phyloP scores from a whole-genome alignment of 2,888 invertebrate genomes.

The Calameuta pallipes region DNA sequence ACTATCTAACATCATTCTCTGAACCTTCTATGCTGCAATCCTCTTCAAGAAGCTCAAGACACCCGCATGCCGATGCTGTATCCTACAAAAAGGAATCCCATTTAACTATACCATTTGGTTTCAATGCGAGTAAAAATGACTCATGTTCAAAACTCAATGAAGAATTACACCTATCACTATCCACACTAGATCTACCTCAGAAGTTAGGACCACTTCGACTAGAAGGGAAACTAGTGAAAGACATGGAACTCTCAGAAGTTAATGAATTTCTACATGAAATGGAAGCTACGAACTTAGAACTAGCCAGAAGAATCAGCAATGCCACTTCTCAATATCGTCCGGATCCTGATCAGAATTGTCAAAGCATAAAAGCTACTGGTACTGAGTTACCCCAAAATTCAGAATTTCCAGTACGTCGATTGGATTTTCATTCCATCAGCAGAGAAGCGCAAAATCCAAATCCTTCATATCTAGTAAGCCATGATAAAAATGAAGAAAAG shows the following conservation, averaged over 20 bases:
- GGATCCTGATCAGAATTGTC: constrained; percentile 4
- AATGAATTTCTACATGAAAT: constrained; percentile 64
- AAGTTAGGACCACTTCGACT: constrained; percentile 36
- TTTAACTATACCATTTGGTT: constrained; percentile 23
- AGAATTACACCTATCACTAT: constrained; percentile 37
- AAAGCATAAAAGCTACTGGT: background rate
- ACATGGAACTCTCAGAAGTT: constrained; percentile 63
- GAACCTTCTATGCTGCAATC: constrained; percentile 34
- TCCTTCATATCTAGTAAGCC: constrained; percentile 14
- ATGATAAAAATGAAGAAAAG: constrained; percentile 29
- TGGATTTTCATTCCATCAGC: constrained; percentile 32
- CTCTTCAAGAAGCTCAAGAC: constrained; percentile 30
- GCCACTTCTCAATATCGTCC: constrained; percentile 29
- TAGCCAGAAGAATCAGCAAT: constrained; percentile 48
- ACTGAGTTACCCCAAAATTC: background rate
- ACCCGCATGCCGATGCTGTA: constrained; percentile 45
- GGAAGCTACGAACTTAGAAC: constrained; percentile 62
- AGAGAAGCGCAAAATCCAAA: constrained; percentile 22
- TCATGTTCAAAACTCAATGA: constrained; percentile 29
- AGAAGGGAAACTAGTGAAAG: constrained; percentile 37
- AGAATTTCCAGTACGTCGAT: constrained; percentile 19
- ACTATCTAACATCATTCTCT: constrained; percentile 37
- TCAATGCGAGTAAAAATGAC: constrained; percentile 31
- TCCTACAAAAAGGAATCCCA: constrained; percentile 34
- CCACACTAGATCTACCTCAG: constrained; percentile 42